Conservation (phyloP, 2,888 invertebrate genomes). For the Chrysolina oricalcia region DNA sequence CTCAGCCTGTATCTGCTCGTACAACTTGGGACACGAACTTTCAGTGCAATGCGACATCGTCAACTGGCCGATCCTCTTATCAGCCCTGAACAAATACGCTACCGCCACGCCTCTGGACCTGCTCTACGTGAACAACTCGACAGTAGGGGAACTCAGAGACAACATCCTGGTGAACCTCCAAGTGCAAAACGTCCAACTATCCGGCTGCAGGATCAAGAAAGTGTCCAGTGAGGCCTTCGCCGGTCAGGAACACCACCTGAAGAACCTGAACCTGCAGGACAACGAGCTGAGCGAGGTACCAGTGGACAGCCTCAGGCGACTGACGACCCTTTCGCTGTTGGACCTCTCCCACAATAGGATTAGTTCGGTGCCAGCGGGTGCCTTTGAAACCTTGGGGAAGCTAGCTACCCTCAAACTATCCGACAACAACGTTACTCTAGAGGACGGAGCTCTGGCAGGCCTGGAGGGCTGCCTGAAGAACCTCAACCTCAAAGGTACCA, state of each 20-base stretch:
- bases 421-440: slow-evolving; percentile 88
- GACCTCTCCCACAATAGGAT: slow-evolving; percentile 91
- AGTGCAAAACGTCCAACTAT: slow-evolving; percentile 88
- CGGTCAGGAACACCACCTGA: slow-evolving; percentile 86
- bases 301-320: slow-evolving; percentile 79
- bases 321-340: slow-evolving; percentile 83
- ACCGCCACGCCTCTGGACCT: slow-evolving; percentile 83
- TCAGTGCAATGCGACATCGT: slow-evolving; percentile 94
- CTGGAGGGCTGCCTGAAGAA: slow-evolving; percentile 89
- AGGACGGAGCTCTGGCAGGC: slow-evolving; percentile 82
- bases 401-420: slow-evolving; percentile 88
- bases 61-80: slow-evolving; percentile 83
- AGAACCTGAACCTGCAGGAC: slow-evolving; percentile 89
- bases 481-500: slow-evolving; percentile 90
- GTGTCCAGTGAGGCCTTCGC: slow-evolving; percentile 85
- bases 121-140: slow-evolving; percentile 91
- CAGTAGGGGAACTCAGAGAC: slow-evolving; percentile 80
- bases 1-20: slow-evolving; percentile 90
- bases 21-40: slow-evolving; percentile 87
- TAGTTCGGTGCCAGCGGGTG: slow-evolving; percentile 80
- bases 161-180: slow-evolving; percentile 81
- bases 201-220: slow-evolving; percentile 84
- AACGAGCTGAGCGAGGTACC: slow-evolving; percentile 88
- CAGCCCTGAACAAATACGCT: slow-evolving; percentile 82
- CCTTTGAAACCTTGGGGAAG: slow-evolving; percentile 82